phyloP scores from a whole-genome alignment of 2,888 invertebrate genomes.

The Synanthedon andrenaeformis region DNA sequence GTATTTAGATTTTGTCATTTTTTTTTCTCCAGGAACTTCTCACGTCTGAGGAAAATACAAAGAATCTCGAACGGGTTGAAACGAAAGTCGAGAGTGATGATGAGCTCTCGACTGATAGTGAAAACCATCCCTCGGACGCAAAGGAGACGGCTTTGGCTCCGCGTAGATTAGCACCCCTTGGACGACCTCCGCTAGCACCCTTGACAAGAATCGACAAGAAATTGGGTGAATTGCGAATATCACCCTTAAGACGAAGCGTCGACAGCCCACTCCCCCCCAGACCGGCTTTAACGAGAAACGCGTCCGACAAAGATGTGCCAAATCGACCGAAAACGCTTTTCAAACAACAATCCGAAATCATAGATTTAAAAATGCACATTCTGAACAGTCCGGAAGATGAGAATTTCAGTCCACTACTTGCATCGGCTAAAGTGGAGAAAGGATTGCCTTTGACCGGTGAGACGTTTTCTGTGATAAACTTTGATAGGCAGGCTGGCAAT shows the following conservation, averaged over 20 bases:
- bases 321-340: constrained; percentile 47
- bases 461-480: no score
- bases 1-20: neutral
- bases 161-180: constrained; percentile 41
- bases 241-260: constrained; percentile 47
- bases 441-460: constrained; percentile 63
- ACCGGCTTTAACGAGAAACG: constrained; percentile 37
- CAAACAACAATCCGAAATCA: constrained; percentile 59
- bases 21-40: constrained; percentile 11
- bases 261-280: constrained; percentile 41
- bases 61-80: constrained; percentile 60
- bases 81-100: constrained; percentile 66
- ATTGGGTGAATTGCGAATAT: constrained; percentile 45
- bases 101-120: constrained; percentile 57
- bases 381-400: constrained; percentile 48
- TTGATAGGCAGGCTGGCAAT: no score
- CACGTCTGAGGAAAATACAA: constrained; percentile 61
- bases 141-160: constrained; percentile 29
- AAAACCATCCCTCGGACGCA: constrained; percentile 38
- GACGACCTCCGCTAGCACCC: constrained; percentile 49
- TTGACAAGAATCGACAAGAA: constrained; percentile 47
- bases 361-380: constrained; percentile 59
- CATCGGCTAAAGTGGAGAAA: constrained; percentile 39
- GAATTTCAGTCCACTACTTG: constrained; percentile 38
- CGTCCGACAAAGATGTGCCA: constrained; percentile 40